phyloP scores from a whole-genome alignment of 35 echinoderm and acorn worm species.

The Anneissia japonica region DNA sequence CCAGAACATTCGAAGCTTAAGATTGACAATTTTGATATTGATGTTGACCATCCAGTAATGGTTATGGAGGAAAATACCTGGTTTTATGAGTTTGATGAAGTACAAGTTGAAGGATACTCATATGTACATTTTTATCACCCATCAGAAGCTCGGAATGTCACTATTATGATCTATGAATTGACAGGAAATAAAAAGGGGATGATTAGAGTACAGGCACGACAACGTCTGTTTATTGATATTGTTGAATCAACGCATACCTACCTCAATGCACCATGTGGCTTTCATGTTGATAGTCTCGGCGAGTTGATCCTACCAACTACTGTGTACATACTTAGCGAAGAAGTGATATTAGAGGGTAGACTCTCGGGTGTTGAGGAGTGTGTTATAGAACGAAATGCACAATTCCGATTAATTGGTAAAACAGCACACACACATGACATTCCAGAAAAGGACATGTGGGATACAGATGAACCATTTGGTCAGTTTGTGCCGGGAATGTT shows the following conservation, averaged over 20 bases:
- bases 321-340: constrained; percentile 48
- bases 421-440: constrained; percentile 48
- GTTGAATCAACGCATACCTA: constrained; percentile 89
- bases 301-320: constrained; percentile 73
- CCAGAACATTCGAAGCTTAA: constrained; percentile 74
- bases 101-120: constrained; percentile 77
- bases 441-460: constrained; percentile 51
- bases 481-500: constrained; percentile 35
- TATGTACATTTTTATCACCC: constrained; percentile 88
- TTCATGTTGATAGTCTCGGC: constrained; percentile 64
- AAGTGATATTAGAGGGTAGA: constrained; percentile 66
- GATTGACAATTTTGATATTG: constrained; percentile 60
- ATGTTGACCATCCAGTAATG: constrained; percentile 75
- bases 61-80: constrained; percentile 75
- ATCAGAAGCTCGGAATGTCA: constrained; percentile 60
- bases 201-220: constrained; percentile 58
- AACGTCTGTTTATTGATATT: constrained; percentile 73
- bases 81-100: constrained; percentile 94
- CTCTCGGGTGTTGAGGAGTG: constrained; percentile 74
- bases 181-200: constrained; percentile 70
- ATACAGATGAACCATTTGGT: constrained; percentile 50
- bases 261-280: constrained; percentile 81
- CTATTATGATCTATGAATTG: constrained; percentile 79
- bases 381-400: constrained; percentile 50
- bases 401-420: constrained; percentile 53